Percentiles rank a stretch among this genome's conserved stretches.
Conservation (phyloP, 92 coral and sea anemone species). For the Paramuricea clavata region DNA sequence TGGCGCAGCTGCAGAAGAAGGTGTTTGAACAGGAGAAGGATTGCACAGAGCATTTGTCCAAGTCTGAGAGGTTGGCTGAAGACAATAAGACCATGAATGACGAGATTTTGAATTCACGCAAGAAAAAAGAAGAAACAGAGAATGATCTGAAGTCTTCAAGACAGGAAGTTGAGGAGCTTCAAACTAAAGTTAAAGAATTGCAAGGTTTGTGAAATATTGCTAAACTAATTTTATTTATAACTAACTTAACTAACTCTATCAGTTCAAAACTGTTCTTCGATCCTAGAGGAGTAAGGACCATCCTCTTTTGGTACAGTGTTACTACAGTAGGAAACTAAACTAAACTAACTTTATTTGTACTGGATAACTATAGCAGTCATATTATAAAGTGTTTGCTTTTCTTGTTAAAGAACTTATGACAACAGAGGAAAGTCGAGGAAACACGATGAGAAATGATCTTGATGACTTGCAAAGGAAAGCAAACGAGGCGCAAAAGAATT, state of each 20-base stretch:
- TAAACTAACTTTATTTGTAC: background rate
- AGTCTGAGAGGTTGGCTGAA: background rate
- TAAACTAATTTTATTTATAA: background rate
- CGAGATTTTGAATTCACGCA: background rate
- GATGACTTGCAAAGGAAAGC: constrained; percentile 75
- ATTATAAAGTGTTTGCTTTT: constrained; percentile 40
- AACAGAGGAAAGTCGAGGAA: constrained; percentile 79
- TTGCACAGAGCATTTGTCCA: background rate
- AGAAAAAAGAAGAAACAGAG: constrained; percentile 13
- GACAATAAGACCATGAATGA: constrained; percentile 13
- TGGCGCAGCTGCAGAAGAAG: constrained; percentile 71
- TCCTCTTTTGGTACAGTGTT: background rate
- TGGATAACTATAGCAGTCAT: too few species aligned
- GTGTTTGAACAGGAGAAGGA: constrained; percentile 20
- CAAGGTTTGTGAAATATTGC: constrained; percentile 41
- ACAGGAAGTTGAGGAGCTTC: constrained; percentile 72
- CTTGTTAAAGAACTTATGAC: constrained; percentile 69
- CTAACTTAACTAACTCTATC: background rate
- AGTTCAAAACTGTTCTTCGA: background rate
- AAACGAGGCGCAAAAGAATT: constrained; percentile 68
- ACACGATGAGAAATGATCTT: constrained; percentile 72
- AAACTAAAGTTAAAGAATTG: constrained; percentile 79
- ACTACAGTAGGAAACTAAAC: background rate
- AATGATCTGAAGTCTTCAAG: background rate
- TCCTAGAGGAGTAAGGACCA: background rate